Evolutionary conservation across 2,888 invertebrate genomes (phyloP).

Genomic region (Pachliopta kotzebuea): DNA sequence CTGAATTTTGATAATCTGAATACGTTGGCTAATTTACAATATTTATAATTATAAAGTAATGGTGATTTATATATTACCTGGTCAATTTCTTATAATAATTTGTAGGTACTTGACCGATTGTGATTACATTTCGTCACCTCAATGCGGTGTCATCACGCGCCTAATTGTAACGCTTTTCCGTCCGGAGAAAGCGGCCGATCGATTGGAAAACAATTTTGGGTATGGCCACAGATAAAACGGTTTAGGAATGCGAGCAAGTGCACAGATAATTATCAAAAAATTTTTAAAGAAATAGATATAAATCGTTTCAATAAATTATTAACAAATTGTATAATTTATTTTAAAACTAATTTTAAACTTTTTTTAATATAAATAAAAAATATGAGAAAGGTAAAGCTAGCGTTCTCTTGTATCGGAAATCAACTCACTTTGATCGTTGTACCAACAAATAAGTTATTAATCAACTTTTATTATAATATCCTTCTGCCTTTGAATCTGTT

Average conservation of each 20-base stretch:
- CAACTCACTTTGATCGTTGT: too few relatives aligned
- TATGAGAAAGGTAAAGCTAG: too few relatives aligned
- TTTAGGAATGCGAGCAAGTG: constrained; percentile 1
- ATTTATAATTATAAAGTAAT: too few relatives aligned
- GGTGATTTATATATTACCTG: too few relatives aligned
- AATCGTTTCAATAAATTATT: too few relatives aligned
- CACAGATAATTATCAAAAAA: constrained; percentile 9
- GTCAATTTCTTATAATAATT: background rate
- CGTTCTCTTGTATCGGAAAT: too few relatives aligned
- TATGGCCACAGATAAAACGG: constrained; percentile 21
- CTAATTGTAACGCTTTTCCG: constrained; percentile 66
- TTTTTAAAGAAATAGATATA: background rate
- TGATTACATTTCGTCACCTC: constrained; percentile 28
- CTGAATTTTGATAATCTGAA: too few relatives aligned
- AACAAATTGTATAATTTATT: too few relatives aligned
- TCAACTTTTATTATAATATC: too few relatives aligned
- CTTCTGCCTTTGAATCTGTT: background rate
- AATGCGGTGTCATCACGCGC: constrained; percentile 36
- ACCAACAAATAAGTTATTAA: too few relatives aligned
- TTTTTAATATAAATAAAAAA: too few relatives aligned
- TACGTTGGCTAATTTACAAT: background rate
- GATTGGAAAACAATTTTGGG: constrained; percentile 50
- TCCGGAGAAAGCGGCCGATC: constrained; percentile 63
- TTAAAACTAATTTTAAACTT: too few relatives aligned
- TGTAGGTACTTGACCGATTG: background rate